phyloP scores from a whole-genome alignment of 1,140 invertebrate species.

The Trigoniulus corallinus region DNA sequence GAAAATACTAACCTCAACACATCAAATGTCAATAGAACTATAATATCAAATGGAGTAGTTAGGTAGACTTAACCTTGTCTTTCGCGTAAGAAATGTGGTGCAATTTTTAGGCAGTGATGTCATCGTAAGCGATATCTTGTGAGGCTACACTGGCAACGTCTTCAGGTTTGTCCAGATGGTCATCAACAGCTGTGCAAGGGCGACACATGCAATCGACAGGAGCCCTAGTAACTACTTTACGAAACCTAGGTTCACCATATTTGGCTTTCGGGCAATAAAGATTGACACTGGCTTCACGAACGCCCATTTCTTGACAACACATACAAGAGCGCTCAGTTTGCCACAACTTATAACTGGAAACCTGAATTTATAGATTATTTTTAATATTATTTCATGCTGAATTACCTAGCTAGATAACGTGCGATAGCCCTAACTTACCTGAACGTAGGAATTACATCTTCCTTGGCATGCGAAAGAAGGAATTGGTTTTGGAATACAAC shows the following conservation, averaged over 20 bases:
- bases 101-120: too few species aligned
- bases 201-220: constrained; percentile 86
- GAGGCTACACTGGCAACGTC: constrained; percentile 74
- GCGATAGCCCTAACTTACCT: too few species aligned
- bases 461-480: constrained; percentile 84
- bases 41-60: too few species aligned
- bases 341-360: constrained; percentile 90
- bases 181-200: constrained; percentile 73
- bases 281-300: constrained; percentile 71
- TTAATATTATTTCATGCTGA: too few species aligned
- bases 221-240: constrained; percentile 71
- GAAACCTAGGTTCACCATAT: constrained; percentile 62
- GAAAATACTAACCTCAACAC: too few species aligned
- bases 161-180: constrained; percentile 69
- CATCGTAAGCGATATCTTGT: too few species aligned
- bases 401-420: not conserved
- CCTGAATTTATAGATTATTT: constrained; percentile 32
- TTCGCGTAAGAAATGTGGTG: too few species aligned
- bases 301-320: constrained; percentile 85
- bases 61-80: too few species aligned
- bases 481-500: constrained; percentile 80
- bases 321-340: constrained; percentile 87
- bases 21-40: too few species aligned
- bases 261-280: constrained; percentile 77
- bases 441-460: constrained; percentile 75